phyloP scores from a whole-genome alignment of 2,113 vertebrate genomes.

The Agapornis roseicollis region DNA sequence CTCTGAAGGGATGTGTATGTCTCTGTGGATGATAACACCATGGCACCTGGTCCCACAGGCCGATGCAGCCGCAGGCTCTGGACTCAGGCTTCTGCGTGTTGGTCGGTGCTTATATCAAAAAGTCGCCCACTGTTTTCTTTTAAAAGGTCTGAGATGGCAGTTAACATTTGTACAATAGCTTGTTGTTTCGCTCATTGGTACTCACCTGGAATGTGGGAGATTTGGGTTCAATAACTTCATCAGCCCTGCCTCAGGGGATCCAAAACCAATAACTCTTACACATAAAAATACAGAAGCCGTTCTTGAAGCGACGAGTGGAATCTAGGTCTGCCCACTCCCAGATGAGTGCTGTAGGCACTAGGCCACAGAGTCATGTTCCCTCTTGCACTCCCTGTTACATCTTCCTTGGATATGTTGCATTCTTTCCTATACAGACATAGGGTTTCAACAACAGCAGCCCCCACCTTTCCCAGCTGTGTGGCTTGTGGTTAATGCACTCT shows the following conservation, averaged over 20 bases:
- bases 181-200: not conserved
- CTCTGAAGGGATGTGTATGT: not conserved
- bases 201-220: not conserved
- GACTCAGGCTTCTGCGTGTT: not conserved
- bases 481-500: conserved; percentile 6
- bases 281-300: not conserved
- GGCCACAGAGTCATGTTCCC: conserved; percentile 45
- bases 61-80: accelerated
- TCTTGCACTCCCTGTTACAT: conserved; percentile 31
- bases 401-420: conserved; percentile 7
- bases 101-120: accelerated
- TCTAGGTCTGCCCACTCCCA: conserved; percentile 36
- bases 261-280: conserved; percentile 12
- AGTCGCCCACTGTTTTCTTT: not conserved
- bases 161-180: not conserved
- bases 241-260: not conserved
- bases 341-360: conserved; percentile 23
- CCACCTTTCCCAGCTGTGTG: conserved; percentile 34
- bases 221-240: not conserved
- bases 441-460: conserved; percentile 19
- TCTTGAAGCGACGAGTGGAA: not conserved
- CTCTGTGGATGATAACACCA: not conserved
- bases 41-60: accelerated
- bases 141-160: not conserved
- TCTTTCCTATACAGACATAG: conserved; percentile 7